These are phyloP conservation scores for Melanerpes formicivorus DNA, from an alignment of 2,113 vertebrate species.

Conservation along the genomic window DNA sequence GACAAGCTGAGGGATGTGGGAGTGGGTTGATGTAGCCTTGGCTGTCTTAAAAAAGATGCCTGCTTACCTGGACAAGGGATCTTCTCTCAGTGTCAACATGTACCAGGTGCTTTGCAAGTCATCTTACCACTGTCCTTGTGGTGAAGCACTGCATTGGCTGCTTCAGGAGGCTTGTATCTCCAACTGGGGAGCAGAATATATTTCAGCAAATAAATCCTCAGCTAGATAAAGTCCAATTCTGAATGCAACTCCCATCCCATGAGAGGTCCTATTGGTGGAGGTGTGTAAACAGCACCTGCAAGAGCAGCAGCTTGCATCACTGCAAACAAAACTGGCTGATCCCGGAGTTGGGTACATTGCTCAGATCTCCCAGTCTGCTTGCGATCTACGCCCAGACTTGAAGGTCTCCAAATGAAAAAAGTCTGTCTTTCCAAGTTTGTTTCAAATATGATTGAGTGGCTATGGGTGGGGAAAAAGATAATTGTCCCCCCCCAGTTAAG, in stretches of 20 bases:
- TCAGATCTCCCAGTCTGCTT: too few species aligned
- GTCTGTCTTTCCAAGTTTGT: background rate
- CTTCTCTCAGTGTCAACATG: background rate
- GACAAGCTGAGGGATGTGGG: background rate
- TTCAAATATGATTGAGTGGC: background rate
- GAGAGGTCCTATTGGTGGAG: background rate
- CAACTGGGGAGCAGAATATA: background rate
- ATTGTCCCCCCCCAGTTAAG: background rate
- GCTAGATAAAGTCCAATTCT: slow-evolving; percentile 34
- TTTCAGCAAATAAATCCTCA: slow-evolving; percentile 18
- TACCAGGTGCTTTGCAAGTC: rapidly evolving
- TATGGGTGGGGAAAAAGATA: background rate
- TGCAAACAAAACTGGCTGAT: background rate
- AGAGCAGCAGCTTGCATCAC: background rate
- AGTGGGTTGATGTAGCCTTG: background rate
- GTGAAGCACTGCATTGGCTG: background rate
- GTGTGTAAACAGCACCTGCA: background rate
- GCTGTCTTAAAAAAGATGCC: rapidly evolving
- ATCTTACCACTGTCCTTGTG: background rate
- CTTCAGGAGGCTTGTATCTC: background rate
- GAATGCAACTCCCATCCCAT: background rate
- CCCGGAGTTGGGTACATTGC: rapidly evolving
- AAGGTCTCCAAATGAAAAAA: too few species aligned
- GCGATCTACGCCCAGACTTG: rapidly evolving
- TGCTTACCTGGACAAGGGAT: background rate